Percentiles rank a stretch among this genome's conserved stretches.
Conservation (phyloP, 2,888 invertebrate species). For the Archaeoteleia sp. region DNA sequence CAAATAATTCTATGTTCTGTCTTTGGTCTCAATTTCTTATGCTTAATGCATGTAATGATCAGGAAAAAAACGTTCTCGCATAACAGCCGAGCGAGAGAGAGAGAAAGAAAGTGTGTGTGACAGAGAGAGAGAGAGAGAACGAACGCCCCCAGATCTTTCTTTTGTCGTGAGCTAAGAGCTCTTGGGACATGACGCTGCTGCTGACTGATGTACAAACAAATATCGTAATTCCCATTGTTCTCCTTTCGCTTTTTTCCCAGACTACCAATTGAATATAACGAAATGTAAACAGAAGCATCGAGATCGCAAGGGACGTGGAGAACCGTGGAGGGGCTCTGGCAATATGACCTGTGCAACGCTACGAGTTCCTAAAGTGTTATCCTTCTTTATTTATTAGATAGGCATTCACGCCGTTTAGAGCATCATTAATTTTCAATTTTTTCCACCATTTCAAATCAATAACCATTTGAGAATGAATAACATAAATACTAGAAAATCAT, state of each 20-base stretch:
- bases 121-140: too few relatives aligned
- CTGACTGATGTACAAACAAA: slow-evolving; percentile 70
- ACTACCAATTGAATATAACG: slow-evolving; percentile 72
- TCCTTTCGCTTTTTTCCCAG: slow-evolving; percentile 62
- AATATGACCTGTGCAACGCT: slow-evolving; percentile 44
- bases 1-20: slow-evolving; percentile 30
- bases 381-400: slow-evolving; percentile 29
- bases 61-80: slow-evolving; percentile 47
- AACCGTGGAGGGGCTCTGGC: slow-evolving; percentile 41
- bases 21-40: slow-evolving; percentile 45
- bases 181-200: slow-evolving; percentile 61
- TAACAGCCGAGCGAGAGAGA: too few relatives aligned
- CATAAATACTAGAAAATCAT: too few relatives aligned
- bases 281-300: slow-evolving; percentile 71
- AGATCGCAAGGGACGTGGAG: slow-evolving; percentile 60
- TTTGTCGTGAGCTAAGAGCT: slow-evolving; percentile 58
- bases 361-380: slow-evolving; percentile 44
- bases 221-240: slow-evolving; percentile 74
- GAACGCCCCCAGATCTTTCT: slow-evolving; percentile 52
- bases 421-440: too few relatives aligned
- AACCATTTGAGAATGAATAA: too few relatives aligned
- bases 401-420: too few relatives aligned
- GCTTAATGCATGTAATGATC: slow-evolving; percentile 50
- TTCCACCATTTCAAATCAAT: too few relatives aligned
- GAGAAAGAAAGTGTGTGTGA: too few relatives aligned